phyloP scores from a whole-genome alignment of 2,797 vertebrate species.

The Poeciliopsis presidionis region DNA sequence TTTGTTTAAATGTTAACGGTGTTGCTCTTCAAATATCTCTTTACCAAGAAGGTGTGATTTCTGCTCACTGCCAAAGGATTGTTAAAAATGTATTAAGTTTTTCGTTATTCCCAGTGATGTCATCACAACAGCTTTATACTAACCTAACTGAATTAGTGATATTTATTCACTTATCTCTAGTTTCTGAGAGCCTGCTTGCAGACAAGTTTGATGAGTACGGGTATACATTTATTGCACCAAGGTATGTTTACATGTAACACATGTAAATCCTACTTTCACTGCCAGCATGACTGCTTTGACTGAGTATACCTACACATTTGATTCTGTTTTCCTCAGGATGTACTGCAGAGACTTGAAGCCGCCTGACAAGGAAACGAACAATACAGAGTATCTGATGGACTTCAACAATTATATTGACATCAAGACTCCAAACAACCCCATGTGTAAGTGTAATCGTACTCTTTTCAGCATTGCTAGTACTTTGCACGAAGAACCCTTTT shows the following conservation, averaged over 20 bases:
- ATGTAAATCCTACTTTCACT: not conserved
- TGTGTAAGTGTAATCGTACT: conserved; percentile 84
- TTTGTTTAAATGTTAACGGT: not conserved
- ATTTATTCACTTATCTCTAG: conserved; percentile 77
- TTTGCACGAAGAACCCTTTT: not conserved
- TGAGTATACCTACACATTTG: not conserved
- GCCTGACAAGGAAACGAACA: conserved; percentile 89
- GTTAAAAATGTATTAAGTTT: conserved; percentile 8
- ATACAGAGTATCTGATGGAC: conserved; percentile 92
- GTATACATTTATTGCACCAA: conserved; percentile 91
- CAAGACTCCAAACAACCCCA: conserved; percentile 88
- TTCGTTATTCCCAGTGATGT: not conserved
- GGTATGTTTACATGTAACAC: conserved; percentile 76
- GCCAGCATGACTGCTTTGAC: not conserved
- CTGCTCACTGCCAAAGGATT: not conserved
- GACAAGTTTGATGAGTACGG: conserved; percentile 91
- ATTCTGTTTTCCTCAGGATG: conserved; percentile 73
- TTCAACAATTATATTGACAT: conserved; percentile 93
- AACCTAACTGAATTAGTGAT: conserved; percentile 12
- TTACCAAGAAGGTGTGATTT: not conserved
- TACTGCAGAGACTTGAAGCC: conserved; percentile 91
- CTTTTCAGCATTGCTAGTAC: not conserved
- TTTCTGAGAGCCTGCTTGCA: conserved; percentile 87
- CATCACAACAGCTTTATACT: conserved; percentile 4
- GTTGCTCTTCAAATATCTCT: not conserved